Conservation (phyloP, 2,888 invertebrate species). For the Schizaphis graminum region DNA sequence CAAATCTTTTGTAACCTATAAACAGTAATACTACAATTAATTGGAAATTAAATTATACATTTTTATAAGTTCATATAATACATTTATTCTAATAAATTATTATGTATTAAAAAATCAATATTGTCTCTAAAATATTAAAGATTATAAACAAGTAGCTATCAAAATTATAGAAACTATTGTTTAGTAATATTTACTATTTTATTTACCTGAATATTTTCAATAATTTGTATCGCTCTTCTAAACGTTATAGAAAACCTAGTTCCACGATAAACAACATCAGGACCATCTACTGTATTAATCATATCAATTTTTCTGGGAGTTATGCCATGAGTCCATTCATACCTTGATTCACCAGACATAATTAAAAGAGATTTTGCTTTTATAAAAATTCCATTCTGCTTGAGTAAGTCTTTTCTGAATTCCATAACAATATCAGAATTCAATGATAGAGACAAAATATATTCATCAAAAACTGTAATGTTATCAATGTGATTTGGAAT, state of each 20-base stretch:
- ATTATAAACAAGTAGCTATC: neutral
- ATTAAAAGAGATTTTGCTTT: slow-evolving; percentile 82
- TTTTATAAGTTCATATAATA: neutral
- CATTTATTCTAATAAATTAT: neutral
- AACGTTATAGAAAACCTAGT: slow-evolving; percentile 89
- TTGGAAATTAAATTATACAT: no score
- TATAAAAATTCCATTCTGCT: slow-evolving; percentile 77
- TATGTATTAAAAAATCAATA: neutral
- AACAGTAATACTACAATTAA: neutral
- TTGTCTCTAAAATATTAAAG: neutral
- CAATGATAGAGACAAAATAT: slow-evolving; percentile 88
- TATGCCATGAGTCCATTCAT: slow-evolving; percentile 91
- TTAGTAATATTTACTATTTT: neutral
- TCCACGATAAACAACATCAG: slow-evolving; percentile 74
- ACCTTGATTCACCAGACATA: slow-evolving; percentile 84
- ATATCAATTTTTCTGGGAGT: slow-evolving; percentile 86
- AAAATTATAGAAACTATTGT: neutral
- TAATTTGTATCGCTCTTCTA: slow-evolving; percentile 71
- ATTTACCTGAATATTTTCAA: slow-evolving; percentile 37
- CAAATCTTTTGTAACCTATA: slow-evolving; percentile 38
- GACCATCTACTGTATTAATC: slow-evolving; percentile 74
- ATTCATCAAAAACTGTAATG: slow-evolving; percentile 92
- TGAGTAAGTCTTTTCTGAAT: slow-evolving; percentile 77
- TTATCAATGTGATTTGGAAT: slow-evolving; percentile 97
- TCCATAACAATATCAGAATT: slow-evolving; percentile 90